These are phyloP conservation scores for Xiphorhynchus elegans DNA, from an alignment of 2,113 vertebrate species.

Conservation along the genomic window DNA sequence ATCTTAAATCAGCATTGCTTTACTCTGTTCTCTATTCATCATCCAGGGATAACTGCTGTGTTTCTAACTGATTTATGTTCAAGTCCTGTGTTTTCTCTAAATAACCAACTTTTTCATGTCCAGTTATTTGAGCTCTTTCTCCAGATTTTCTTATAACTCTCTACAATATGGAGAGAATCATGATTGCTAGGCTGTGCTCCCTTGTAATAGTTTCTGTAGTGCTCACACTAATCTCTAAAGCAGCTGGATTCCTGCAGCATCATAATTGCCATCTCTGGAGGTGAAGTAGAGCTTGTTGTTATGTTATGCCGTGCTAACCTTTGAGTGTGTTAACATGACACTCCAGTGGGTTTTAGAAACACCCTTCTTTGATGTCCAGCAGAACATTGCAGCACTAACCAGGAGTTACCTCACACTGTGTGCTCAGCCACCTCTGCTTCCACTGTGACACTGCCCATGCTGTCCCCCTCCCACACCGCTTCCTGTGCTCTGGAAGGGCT, in stretches of 20 bases:
- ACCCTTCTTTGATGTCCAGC: background rate
- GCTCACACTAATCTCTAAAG: conserved; percentile 29
- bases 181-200: conserved; percentile 74
- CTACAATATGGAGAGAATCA: conserved; percentile 60
- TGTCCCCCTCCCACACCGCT: background rate
- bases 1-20: conserved; percentile 41
- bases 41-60: conserved; percentile 28
- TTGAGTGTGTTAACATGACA: conserved; percentile 26
- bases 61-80: conserved; percentile 30
- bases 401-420: background rate
- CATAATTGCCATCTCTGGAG: conserved; percentile 49
- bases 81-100: conserved; percentile 23
- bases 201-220: conserved; percentile 54
- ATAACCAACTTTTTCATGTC: conserved; percentile 34
- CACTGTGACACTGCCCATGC: background rate
- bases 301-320: background rate
- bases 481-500: background rate
- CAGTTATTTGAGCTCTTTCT: conserved; percentile 49
- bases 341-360: background rate
- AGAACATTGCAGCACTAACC: background rate
- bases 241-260: conserved; percentile 43
- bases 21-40: conserved; percentile 41
- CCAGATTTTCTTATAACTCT: conserved; percentile 60
- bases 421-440: conserved; percentile 45
- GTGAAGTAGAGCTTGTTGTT: conserved; percentile 63